Evolutionary conservation across 2,797 vertebrate genomes (phyloP), one percentile per base, ranked within the genome.

Genomic region (Lithobates pipiens): DNA sequence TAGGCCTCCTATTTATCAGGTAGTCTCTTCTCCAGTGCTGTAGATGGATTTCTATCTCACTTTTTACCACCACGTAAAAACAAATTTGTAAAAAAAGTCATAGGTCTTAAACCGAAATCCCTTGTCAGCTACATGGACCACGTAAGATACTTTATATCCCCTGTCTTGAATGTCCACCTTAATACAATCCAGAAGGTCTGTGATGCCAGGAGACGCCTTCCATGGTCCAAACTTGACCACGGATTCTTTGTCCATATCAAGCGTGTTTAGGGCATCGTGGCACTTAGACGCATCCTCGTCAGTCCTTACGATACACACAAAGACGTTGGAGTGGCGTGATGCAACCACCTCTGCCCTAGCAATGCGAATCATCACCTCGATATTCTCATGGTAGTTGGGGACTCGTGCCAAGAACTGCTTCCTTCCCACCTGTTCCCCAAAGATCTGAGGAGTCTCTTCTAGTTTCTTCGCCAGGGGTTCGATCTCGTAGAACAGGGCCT

Each of bases 161-260:
- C 93, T 95, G 23, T 88, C 92, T 88, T 95, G 93, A 0, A 99
- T 91, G 89, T 99, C 98, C 93, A 93, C 96, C 86, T 91, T 92
- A 44, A 99, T 93, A 70, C 97, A 98, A 89, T 97, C 95, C 89
- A 98, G 90, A 76, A 99, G 92, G 85, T 99, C 97, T 0, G 80
- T 18, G 13, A 93, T 92, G 2, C 88, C 86, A 0, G 94, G 94
- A 0, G 89, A 75, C 0, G 94, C 94, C 63, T 96, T 97, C 97
- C 97, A 99, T 0, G 97, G 97, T 0, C 97, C 97, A 1, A 99
- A 99, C 2, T 93, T 97, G 90, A 99, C 97, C 84, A 97, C 96
- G 0, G 97, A 97, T 61, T 95, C 96, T 89, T 96, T 96, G 10
- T 93, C 92, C 0, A 82, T 93, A 72, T 96, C 96, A 90, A 98